phyloP scores from a whole-genome alignment of 2,888 invertebrate genomes.

The Amblyteles armatorius region DNA sequence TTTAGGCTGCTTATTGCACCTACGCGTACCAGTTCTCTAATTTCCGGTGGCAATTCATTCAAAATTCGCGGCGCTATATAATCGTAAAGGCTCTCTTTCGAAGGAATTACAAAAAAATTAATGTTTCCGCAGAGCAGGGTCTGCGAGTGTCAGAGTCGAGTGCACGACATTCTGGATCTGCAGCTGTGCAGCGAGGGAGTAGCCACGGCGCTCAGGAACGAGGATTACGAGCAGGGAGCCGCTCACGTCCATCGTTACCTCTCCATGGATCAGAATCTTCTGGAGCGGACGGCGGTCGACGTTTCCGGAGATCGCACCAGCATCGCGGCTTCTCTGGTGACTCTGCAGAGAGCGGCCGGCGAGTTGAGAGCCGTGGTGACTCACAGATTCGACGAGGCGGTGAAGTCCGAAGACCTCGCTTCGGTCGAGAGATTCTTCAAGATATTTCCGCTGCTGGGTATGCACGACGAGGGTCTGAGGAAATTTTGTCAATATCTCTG shows the following conservation, averaged over 20 bases:
- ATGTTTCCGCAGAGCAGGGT: conserved; percentile 90
- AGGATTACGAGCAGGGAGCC: conserved; percentile 99
- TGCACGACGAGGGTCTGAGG: conserved; percentile 95
- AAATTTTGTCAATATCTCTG: conserved; percentile 95
- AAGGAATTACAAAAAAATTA: not conserved
- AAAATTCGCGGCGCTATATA: too few relatives aligned
- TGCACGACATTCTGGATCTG: conserved; percentile 97
- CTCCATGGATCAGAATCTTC: conserved; percentile 94
- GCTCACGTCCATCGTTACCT: conserved; percentile 97
- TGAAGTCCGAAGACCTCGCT: conserved; percentile 93
- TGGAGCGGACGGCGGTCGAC: conserved; percentile 92
- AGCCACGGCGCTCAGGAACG: conserved; percentile 95
- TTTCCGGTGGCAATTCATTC: too few relatives aligned
- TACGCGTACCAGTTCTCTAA: too few relatives aligned
- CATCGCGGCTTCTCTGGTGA: conserved; percentile 89
- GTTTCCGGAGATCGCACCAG: conserved; percentile 90
- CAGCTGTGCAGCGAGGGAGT: conserved; percentile 99
- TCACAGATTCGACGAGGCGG: conserved; percentile 96
- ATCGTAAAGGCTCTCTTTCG: conserved; percentile 17
- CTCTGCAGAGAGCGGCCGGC: conserved; percentile 91
- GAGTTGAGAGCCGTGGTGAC: conserved; percentile 90
- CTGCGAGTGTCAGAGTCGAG: conserved; percentile 96
- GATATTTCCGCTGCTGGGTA: conserved; percentile 97
- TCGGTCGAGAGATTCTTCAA: conserved; percentile 98
- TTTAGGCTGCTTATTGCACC: too few relatives aligned